Conservation (phyloP, 2,113 vertebrate species). For the Zingel zingel region DNA sequence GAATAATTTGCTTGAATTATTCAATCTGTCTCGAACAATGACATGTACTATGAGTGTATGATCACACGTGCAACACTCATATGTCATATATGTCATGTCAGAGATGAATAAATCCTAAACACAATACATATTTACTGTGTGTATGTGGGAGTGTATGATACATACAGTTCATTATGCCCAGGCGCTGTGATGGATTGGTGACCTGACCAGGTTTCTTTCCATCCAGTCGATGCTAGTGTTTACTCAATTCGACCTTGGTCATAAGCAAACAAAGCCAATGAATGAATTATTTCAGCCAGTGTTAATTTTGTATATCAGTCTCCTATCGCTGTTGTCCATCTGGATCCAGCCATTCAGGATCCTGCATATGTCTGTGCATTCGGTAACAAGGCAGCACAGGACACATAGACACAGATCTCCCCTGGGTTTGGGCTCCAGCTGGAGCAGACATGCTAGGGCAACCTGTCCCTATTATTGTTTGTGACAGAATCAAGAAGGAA, state of each 20-base stretch:
- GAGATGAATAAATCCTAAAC: slow-evolving; percentile 33
- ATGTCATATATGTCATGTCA: slow-evolving; percentile 33
- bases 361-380: slow-evolving; percentile 36
- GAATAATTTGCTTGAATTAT: slow-evolving; percentile 69
- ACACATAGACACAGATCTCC: slow-evolving; percentile 63
- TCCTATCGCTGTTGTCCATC: slow-evolving; percentile 63
- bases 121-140: slow-evolving; percentile 13
- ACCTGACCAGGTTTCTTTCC: not conserved
- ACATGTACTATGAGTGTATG: slow-evolving; percentile 39
- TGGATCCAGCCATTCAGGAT: slow-evolving; percentile 52
- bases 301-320: slow-evolving; percentile 41
- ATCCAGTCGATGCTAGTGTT: slow-evolving; percentile 11
- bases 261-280: slow-evolving; percentile 34
- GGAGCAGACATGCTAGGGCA: slow-evolving; percentile 74
- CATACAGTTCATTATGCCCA: slow-evolving; percentile 23
- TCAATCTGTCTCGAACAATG: slow-evolving; percentile 61
- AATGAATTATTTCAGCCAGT: slow-evolving; percentile 40
- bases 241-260: slow-evolving; percentile 22
- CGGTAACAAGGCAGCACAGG: slow-evolving; percentile 56
- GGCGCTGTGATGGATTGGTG: not conserved
- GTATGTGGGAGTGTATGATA: not conserved
- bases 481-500: slow-evolving; percentile 82
- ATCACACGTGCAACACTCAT: slow-evolving; percentile 34
- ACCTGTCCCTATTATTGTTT: slow-evolving; percentile 77
- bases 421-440: slow-evolving; percentile 72